These are phyloP conservation scores for Zingel zingel DNA, from an alignment of 2,113 vertebrate species.

Conservation along the genomic window DNA sequence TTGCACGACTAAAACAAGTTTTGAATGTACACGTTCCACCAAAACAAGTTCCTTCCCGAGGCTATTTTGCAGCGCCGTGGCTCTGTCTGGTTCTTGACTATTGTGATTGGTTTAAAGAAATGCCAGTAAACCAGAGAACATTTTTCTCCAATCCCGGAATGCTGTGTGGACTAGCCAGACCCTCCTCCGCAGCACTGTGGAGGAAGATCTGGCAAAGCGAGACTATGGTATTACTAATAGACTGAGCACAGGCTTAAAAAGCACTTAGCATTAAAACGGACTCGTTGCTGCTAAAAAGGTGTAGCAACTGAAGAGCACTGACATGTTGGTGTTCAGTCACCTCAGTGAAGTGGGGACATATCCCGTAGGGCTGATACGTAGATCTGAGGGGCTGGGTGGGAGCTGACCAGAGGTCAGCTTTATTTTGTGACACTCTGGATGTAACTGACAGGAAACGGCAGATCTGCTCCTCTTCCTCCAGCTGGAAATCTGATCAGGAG, in stretches of 20 bases:
- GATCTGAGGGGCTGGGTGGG: not conserved
- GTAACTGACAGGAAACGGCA: constrained; percentile 52
- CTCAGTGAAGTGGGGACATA: constrained; percentile 22
- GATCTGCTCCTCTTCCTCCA: constrained; percentile 50
- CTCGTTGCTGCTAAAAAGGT: constrained; percentile 5
- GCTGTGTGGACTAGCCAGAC: too few species aligned
- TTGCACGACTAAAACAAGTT: too few species aligned
- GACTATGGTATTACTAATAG: not conserved
- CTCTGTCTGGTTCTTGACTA: too few species aligned
- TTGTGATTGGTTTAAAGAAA: too few species aligned
- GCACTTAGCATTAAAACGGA: not conserved
- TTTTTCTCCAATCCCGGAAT: too few species aligned
- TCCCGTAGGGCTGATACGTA: constrained; percentile 9
- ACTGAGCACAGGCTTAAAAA: constrained; percentile 1
- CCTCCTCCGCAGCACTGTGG: too few species aligned
- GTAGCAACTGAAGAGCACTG: not conserved
- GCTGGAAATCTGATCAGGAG: constrained; percentile 59
- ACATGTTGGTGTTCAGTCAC: constrained; percentile 9
- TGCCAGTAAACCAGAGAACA: too few species aligned
- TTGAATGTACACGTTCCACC: too few species aligned
- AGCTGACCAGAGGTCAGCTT: constrained; percentile 17
- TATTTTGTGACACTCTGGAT: constrained; percentile 36
- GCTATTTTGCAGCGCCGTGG: too few species aligned
- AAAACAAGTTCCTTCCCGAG: too few species aligned
- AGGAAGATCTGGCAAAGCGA: too few species aligned